Conservation (phyloP, 1,140 invertebrate genomes). For the Spodoptera litura region DNA sequence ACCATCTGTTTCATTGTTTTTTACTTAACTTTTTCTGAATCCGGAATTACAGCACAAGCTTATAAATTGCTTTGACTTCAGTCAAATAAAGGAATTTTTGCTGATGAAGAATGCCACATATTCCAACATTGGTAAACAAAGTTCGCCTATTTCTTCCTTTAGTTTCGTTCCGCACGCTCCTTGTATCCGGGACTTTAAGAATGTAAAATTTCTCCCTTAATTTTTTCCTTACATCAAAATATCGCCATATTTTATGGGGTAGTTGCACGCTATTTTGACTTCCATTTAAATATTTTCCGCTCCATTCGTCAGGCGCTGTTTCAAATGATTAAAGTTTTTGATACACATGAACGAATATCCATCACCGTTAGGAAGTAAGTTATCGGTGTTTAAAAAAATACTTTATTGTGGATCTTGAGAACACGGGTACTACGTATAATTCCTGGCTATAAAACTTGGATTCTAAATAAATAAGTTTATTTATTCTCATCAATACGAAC, state of each 20-base stretch:
- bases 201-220: conserved; percentile 74
- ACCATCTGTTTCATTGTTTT: too few relatives aligned
- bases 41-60: background rate
- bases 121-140: conserved; percentile 67
- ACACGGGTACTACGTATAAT: too few relatives aligned
- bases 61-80: background rate
- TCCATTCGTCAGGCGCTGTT: conserved; percentile 83
- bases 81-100: conserved; percentile 43
- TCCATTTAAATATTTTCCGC: conserved; percentile 85
- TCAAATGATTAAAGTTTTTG: conserved; percentile 75
- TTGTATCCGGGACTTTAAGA: conserved; percentile 72
- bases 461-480: too few relatives aligned
- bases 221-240: conserved; percentile 69
- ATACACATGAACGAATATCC: conserved; percentile 33
- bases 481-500: too few relatives aligned
- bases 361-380: conserved; percentile 6
- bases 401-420: too few relatives aligned
- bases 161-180: conserved; percentile 57
- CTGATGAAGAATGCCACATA: conserved; percentile 56
- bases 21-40: too few relatives aligned
- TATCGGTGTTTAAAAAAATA: background rate
- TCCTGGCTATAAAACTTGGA: too few relatives aligned
- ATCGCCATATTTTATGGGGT: conserved; percentile 79
- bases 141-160: conserved; percentile 64
- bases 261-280: conserved; percentile 78